A percentile compares a stretch with the other conserved stretches of the same genome.
Evolutionary conservation across 2,888 invertebrate species (phyloP).

Genomic region (Uloborus plumipes): DNA sequence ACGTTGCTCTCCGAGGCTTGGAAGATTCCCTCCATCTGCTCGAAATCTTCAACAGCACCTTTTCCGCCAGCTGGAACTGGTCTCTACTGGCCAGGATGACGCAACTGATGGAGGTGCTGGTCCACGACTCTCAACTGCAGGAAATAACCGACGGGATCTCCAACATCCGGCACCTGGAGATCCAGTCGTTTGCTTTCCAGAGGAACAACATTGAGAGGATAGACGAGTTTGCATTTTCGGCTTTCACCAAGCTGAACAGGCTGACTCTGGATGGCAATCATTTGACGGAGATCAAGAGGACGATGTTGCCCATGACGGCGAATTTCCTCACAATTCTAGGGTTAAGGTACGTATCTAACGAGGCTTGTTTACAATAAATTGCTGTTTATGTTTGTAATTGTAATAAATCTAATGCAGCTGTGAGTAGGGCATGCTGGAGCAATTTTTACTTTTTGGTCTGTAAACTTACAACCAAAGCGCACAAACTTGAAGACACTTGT

Average conservation of each 20-base stretch:
- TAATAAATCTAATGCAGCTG: no score
- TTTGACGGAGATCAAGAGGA: slow-evolving; percentile 14
- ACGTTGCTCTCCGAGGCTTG: slow-evolving; percentile 19
- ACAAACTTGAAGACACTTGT: no score
- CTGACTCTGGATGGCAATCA: slow-evolving; percentile 32
- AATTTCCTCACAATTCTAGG: slow-evolving; percentile 27
- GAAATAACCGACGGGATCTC: slow-evolving; percentile 25
- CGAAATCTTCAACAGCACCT: slow-evolving; percentile 41
- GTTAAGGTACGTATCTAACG: slow-evolving; percentile 16
- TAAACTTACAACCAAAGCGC: no score
- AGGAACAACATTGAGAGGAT: slow-evolving; percentile 21
- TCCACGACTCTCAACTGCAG: slow-evolving; percentile 17
- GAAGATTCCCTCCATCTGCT: slow-evolving; percentile 19
- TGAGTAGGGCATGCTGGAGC: no score
- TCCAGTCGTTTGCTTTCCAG: slow-evolving; percentile 28
- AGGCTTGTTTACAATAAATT: not conserved
- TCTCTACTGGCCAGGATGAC: slow-evolving; percentile 9
- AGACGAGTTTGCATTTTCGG: slow-evolving; percentile 12
- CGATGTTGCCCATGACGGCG: slow-evolving; percentile 28
- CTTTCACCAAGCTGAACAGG: slow-evolving; percentile 17
- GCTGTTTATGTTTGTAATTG: no score
- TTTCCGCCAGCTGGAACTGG: slow-evolving; percentile 25
- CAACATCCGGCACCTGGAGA: slow-evolving; percentile 18
- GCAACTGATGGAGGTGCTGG: slow-evolving; percentile 22
- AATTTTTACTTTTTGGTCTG: no score